phyloP scores from a whole-genome alignment of 2,113 vertebrate species.

The Lutjanus erythropterus region DNA sequence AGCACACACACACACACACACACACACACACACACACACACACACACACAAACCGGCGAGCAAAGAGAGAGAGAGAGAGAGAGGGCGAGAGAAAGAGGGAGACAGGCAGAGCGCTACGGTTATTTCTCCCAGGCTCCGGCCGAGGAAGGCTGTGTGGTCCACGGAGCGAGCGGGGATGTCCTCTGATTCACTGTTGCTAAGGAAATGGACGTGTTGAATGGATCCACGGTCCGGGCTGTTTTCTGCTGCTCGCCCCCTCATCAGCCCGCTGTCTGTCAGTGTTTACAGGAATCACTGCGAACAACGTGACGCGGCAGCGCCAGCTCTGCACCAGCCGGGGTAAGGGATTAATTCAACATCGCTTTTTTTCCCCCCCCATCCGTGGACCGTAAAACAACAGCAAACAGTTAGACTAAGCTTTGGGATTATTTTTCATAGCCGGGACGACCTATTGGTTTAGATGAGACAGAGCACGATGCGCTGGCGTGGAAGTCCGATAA shows the following conservation, averaged over 20 bases:
- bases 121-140: conserved; percentile 59
- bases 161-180: conserved; percentile 50
- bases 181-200: conserved; percentile 70
- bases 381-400: conserved; percentile 28
- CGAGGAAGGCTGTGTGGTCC: conserved; percentile 72
- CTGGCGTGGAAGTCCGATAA: conserved; percentile 12
- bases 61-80: background rate
- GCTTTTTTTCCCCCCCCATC: background rate
- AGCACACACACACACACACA: background rate
- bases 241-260: conserved; percentile 62
- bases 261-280: conserved; percentile 44
- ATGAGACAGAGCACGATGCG: background rate
- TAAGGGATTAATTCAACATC: conserved; percentile 78
- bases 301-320: conserved; percentile 79
- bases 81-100: conserved; percentile 21
- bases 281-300: conserved; percentile 77
- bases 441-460: background rate
- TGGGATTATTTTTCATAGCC: background rate
- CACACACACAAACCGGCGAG: conserved; percentile 3
- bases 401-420: conserved; percentile 35
- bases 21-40: conserved; percentile 7
- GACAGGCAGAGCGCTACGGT: conserved; percentile 40
- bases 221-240: conserved; percentile 62
- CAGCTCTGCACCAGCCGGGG: conserved; percentile 85
- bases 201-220: conserved; percentile 75